Conservation (phyloP, 2,888 invertebrate species). For the Aricia artaxerxes region DNA sequence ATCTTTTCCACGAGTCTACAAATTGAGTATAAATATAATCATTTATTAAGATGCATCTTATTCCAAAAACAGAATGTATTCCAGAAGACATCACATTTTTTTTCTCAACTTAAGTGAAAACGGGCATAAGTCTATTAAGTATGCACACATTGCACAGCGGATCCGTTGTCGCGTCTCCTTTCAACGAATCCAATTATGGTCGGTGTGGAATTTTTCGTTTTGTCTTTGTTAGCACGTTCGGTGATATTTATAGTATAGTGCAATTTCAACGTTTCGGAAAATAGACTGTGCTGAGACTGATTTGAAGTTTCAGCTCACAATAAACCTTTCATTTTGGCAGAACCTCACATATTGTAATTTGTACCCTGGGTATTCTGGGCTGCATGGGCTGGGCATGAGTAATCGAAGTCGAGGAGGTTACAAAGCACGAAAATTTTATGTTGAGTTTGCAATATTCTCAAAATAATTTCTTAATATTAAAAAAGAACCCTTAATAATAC, state of each 20-base stretch:
- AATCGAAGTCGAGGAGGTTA: no score
- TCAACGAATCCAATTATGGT: slow-evolving; percentile 25
- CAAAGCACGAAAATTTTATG: no score
- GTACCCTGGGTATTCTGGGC: not conserved
- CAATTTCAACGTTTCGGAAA: not conserved
- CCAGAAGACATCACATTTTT: not conserved
- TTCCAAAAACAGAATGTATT: no score
- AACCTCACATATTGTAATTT: not conserved
- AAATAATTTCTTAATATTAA: no score
- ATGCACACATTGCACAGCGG: slow-evolving; percentile 12
- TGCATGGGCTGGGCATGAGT: no score
- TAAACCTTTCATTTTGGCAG: not conserved
- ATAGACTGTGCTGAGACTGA: not conserved
- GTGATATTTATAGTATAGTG: slow-evolving; percentile 21
- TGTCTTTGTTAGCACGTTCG: slow-evolving; percentile 8
- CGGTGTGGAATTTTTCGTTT: not conserved
- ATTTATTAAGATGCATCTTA: no score
- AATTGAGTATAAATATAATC: no score
- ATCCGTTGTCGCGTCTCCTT: not conserved
- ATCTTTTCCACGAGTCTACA: no score
- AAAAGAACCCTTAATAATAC: no score
- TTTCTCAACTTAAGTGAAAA: not conserved
- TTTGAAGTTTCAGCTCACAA: not conserved
- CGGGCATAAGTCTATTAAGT: not conserved
- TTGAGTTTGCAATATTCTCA: no score